Evolutionary conservation across 1,140 invertebrate species (phyloP).

Genomic region (Zophobas atratus): DNA sequence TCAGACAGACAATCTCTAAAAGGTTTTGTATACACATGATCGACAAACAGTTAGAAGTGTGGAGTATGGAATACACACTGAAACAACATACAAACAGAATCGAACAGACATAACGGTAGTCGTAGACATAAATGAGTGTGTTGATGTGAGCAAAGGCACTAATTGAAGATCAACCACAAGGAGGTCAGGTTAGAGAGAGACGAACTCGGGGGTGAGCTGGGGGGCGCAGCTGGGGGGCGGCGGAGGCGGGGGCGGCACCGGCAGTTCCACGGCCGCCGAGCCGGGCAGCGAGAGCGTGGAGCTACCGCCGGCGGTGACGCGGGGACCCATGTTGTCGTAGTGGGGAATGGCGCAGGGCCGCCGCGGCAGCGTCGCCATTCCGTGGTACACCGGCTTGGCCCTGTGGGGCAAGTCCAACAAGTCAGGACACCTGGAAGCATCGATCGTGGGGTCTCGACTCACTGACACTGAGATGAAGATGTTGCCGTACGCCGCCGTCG

Average conservation of each 20-base stretch:
- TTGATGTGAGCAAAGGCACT: constrained; percentile 68
- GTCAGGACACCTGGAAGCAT: constrained; percentile 81
- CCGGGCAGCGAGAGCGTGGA: constrained; percentile 87
- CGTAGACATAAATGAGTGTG: constrained; percentile 56
- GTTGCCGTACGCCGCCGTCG: constrained; percentile 77
- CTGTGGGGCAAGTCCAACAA: constrained; percentile 81
- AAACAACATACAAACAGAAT: constrained; percentile 49
- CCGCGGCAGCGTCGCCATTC: constrained; percentile 68
- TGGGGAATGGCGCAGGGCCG: constrained; percentile 59
- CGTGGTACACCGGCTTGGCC: constrained; percentile 69
- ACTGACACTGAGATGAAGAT: constrained; percentile 84
- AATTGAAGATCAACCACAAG: constrained; percentile 68
- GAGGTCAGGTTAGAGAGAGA: constrained; percentile 68
- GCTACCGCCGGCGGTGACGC: constrained; percentile 88
- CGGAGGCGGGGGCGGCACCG: constrained; percentile 69
- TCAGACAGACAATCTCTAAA: constrained; percentile 34
- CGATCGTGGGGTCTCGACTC: constrained; percentile 76
- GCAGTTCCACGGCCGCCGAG: constrained; percentile 66
- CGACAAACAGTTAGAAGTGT: constrained; percentile 45
- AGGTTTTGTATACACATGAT: constrained; percentile 43
- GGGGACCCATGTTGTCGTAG: constrained; percentile 92
- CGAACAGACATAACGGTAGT: constrained; percentile 45
- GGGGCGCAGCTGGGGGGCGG: constrained; percentile 68
- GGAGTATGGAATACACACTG: constrained; percentile 36
- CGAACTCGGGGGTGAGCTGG: constrained; percentile 64